Conservation (phyloP, 2,888 invertebrate genomes). For the Andrena marginata region DNA sequence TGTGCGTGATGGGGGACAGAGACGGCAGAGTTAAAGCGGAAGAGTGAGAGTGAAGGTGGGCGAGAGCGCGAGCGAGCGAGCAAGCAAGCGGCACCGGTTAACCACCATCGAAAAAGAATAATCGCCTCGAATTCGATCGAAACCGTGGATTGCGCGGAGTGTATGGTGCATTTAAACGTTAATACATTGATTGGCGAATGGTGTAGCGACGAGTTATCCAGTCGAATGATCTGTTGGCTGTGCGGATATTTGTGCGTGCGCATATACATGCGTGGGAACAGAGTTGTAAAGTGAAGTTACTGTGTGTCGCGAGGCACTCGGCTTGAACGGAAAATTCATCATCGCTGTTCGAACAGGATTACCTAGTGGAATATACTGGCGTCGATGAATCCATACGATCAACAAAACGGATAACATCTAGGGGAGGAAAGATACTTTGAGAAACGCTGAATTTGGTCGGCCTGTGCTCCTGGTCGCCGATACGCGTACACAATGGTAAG, state of each 20-base stretch:
- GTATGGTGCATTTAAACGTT: slow-evolving; percentile 37
- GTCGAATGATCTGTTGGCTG: slow-evolving; percentile 41
- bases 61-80: slow-evolving; percentile 29
- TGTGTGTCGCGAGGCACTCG: slow-evolving; percentile 34
- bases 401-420: slow-evolving; percentile 2
- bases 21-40: slow-evolving; percentile 35
- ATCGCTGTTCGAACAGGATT: slow-evolving; percentile 44
- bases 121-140: not conserved
- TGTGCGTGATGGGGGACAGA: slow-evolving; percentile 28
- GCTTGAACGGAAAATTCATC: slow-evolving; percentile 42
- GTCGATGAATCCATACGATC: slow-evolving; percentile 26
- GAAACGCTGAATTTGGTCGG: slow-evolving; percentile 24
- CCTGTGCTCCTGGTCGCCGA: slow-evolving; percentile 46
- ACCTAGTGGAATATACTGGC: slow-evolving; percentile 37
- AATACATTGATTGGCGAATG: not conserved
- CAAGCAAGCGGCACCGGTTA: slow-evolving; percentile 34
- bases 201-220: slow-evolving; percentile 27
- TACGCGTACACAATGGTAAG: slow-evolving; percentile 64
- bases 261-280: slow-evolving; percentile 70
- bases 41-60: slow-evolving; percentile 43
- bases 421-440: slow-evolving; percentile 1
- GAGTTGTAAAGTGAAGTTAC: slow-evolving; percentile 71
- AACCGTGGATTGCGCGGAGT: not conserved
- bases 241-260: slow-evolving; percentile 43
- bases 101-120: slow-evolving; percentile 25